Base-by-base conservation (phyloP, 2,113 vertebrate species). In the Nannobrachium achirus region DNA sequence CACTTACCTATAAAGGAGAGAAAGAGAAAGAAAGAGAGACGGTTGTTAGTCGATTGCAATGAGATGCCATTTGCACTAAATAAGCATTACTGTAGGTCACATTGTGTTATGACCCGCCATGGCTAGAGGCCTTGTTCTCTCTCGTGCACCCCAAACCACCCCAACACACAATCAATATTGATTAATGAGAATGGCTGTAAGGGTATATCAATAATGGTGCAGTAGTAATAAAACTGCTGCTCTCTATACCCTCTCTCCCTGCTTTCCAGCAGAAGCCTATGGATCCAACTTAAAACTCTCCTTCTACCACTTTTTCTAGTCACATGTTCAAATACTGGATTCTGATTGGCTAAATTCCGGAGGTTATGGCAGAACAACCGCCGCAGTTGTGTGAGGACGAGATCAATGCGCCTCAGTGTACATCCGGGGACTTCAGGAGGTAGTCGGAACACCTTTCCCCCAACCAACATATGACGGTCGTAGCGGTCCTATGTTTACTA, bases 1-100 rank as follows among this genome's bases (percentile, higher is more conserved):
- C 73, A 91, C 88, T 89, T 89, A 89, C 88, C 88, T 91, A 82
- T 44, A 87, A 67, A 80, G 33, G 1, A 61, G 10, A 11, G 38
- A 16, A 8, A 14, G 55, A 15, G 25, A 16, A 13, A 40, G 55
- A 56, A 19, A 45, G 58, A 60, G 40, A 45, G 19, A 25, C 9
- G 10, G 6, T 81, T 80, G 82, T 81, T 70, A 82, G 63, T 76
- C 71, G 73, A 80, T 56, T 71, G 58, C 52, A 66, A 45, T 71
- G 55, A 80, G 67, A 62, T 80, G 63, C 73, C 45, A 83, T 82
- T 72, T 79, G 25, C 50, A 40, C 46, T 71, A 69, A 84, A 86
- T 64, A 79, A 75, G 71, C 60, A 60, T 42, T 0, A n/a, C n/a
- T n/a, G n/a, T n/a, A 0, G 60, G 62, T 45, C 56, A 60, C 39